phyloP scores from a whole-genome alignment of 37 sponge, comb jelly and placozoan species.

The Hexactinellida sp. region DNA sequence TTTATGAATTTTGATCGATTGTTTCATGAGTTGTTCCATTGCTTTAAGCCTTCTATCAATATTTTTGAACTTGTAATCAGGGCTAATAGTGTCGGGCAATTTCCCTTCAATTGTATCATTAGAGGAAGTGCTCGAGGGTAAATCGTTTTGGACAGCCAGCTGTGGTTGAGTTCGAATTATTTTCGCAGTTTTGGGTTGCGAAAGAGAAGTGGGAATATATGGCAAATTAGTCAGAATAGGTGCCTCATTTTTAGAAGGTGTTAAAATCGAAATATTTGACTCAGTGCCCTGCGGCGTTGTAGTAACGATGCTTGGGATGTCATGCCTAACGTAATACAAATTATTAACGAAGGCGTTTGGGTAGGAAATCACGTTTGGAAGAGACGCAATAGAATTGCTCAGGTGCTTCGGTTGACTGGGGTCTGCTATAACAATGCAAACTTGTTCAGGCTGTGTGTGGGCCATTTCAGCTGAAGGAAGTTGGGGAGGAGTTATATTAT shows the following conservation, averaged over 20 bases:
- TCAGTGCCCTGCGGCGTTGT: neutral
- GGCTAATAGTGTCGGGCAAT: neutral
- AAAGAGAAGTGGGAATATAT: neutral
- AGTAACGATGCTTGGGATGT: neutral
- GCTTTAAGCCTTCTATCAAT: neutral
- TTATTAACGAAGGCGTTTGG: neutral
- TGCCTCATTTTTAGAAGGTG: neutral
- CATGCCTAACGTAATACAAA: neutral
- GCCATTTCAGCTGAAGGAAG: neutral
- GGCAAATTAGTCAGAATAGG: neutral
- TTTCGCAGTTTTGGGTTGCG: neutral
- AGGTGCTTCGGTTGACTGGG: neutral
- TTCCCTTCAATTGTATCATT: neutral
- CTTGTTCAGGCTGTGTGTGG: neutral
- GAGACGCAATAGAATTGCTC: neutral
- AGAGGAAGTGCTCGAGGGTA: neutral
- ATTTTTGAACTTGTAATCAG: neutral
- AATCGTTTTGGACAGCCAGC: neutral
- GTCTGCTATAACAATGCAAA: neutral
- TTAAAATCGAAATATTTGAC: neutral
- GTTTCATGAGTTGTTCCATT: neutral
- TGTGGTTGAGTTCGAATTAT: neutral
- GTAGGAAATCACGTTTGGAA: constrained; percentile 12
- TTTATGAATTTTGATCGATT: neutral
- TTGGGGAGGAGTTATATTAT: neutral